Conservation (phyloP, 2,888 invertebrate species). For the Matsumyia berberina region DNA sequence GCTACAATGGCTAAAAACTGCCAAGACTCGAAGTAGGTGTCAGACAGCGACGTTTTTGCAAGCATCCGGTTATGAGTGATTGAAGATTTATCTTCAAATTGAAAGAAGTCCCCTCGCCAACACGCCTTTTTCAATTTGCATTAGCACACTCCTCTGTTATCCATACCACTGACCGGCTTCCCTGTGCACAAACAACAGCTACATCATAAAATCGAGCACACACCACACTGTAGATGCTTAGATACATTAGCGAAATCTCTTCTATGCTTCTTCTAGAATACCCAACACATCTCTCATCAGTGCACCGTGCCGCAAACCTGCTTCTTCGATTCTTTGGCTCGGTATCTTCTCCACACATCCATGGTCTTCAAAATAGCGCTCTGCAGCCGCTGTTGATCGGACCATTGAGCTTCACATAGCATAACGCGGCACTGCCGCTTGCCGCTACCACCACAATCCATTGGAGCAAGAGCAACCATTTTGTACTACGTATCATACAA, state of each 20-base stretch:
- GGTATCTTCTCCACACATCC: conserved; percentile 4
- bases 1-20: too few relatives aligned
- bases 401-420: conserved; percentile 52
- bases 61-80: too few relatives aligned
- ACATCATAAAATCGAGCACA: conserved; percentile 8
- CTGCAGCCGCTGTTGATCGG: conserved; percentile 38
- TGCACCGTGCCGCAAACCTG: conserved; percentile 29
- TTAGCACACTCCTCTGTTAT: too few relatives aligned
- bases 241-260: conserved; percentile 20
- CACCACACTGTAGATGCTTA: background rate
- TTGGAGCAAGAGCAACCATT: conserved; percentile 11
- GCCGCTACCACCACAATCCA: too few relatives aligned
- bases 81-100: too few relatives aligned
- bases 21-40: too few relatives aligned
- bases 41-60: too few relatives aligned
- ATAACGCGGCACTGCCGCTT: conserved; percentile 7
- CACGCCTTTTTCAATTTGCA: too few relatives aligned
- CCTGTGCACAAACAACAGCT: background rate
- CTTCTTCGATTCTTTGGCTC: conserved; percentile 13
- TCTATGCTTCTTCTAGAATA: conserved; percentile 10
- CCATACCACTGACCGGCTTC: background rate
- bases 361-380: conserved; percentile 37
- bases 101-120: too few relatives aligned
- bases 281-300: conserved; percentile 12
- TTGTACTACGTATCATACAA: background rate